Base-by-base conservation (phyloP, 2,797 vertebrate species). In the Eutrigla gurnardus region DNA sequence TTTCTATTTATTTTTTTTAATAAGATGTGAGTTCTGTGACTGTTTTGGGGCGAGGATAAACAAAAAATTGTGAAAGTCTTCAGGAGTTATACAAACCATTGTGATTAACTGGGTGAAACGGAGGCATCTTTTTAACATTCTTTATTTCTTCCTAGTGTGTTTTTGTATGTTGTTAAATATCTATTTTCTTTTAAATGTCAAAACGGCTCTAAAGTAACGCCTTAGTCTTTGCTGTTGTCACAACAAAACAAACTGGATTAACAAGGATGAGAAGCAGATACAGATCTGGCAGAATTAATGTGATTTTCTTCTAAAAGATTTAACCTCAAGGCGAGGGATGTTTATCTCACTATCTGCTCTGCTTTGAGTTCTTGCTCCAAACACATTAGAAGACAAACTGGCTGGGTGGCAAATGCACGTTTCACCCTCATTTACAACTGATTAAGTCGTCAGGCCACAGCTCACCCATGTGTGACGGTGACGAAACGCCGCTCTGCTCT, bases 381-480 rank as follows among this genome's bases (percentile, higher is more conserved):
- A 25, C 25, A 25, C 25, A 25, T 25, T 25, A 25, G 25, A 25
- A 25, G 25, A 55, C 39, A 46, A 58, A 65, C 62, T 0, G 1
- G 40, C 49, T 58, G 55, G 73, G 78, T 82, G 75, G 49, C 36
- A 68, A 85, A 81, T 11, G 52, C 80, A 50, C 45, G 76, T 59
- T 77, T 86, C 61, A 54, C 60, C 72, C 77, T 83, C 72, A 75
- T 78, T 67, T 72, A 35, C 75, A 81, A 80, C 80, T 78, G 87
- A 84, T 88, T 64, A 66, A 66, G 47, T 79, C 82, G 64, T 82
- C 68, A 62, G 70, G 47, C 80, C 67, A 7, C 76, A 45, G 67
- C 59, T 84, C 73, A 71, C 75, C 89, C 75, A 77, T 88, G 87
- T 82, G 87, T 72, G 67, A 75, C 43, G 68, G 42, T 40, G 78